Conservation (phyloP, 2,888 invertebrate genomes). For the Nasonia oneida region DNA sequence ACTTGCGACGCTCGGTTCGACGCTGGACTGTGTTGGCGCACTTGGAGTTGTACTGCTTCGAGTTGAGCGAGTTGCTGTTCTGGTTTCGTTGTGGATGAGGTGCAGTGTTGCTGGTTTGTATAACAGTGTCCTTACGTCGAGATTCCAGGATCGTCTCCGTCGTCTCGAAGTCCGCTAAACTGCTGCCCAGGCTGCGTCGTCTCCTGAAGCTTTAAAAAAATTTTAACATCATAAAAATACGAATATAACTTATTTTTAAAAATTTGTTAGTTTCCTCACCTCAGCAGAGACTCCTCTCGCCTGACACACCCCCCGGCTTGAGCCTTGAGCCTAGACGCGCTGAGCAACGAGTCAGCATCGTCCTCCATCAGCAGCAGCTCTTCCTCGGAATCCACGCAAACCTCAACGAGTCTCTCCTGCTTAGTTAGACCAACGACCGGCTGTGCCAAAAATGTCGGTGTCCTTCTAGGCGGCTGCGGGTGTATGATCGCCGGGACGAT, state of each 20-base stretch:
- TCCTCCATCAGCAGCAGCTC: conserved; percentile 69
- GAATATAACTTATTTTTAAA: too few species aligned
- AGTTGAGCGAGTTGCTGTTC: conserved; percentile 59
- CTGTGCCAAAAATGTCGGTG: conserved; percentile 76
- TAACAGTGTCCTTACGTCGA: conserved; percentile 47
- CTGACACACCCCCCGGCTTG: not conserved
- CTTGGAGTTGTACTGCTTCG: conserved; percentile 61
- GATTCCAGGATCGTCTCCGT: conserved; percentile 57
- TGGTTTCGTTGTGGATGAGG: conserved; percentile 37
- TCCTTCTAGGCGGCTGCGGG: conserved; percentile 89
- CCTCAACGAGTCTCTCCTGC: conserved; percentile 76
- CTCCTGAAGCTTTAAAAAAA: not conserved
- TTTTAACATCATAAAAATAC: too few species aligned
- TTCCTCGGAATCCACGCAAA: conserved; percentile 52
- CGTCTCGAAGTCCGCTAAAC: conserved; percentile 64
- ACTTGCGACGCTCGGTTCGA: conserved; percentile 66
- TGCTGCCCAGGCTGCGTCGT: conserved; percentile 33
- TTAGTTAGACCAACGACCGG: conserved; percentile 70
- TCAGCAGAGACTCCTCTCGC: not conserved
- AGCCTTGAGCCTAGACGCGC: conserved; percentile 81
- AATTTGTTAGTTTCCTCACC: not conserved
- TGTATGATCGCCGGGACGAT: conserved; percentile 89
- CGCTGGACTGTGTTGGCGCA: conserved; percentile 58
- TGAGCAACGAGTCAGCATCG: conserved; percentile 86
- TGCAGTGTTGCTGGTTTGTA: conserved; percentile 29